Conservation (phyloP, 1,140 invertebrate genomes). For the Drosophila elegans region DNA sequence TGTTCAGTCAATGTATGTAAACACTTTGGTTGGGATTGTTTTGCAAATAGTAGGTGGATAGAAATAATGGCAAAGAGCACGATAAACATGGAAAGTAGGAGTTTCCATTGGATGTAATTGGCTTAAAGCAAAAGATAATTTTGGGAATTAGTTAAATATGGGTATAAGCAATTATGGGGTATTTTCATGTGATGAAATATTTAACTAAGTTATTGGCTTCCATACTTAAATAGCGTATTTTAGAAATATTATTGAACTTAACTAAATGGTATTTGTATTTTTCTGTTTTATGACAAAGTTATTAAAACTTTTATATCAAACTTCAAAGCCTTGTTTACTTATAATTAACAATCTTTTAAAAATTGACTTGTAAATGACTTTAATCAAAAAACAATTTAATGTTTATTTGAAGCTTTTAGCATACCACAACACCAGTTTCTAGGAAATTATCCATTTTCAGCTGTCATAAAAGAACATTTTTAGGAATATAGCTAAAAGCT, state of each 20-base stretch:
- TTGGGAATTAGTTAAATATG: conserved; percentile 30
- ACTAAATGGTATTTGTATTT: too few species aligned
- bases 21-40: conserved; percentile 52
- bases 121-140: conserved; percentile 29
- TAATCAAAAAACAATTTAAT: not conserved
- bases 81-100: not conserved
- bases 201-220: not conserved
- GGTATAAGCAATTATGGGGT: not conserved
- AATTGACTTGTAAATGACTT: too few species aligned
- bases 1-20: conserved; percentile 75
- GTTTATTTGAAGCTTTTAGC: conserved; percentile 8
- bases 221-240: too few species aligned
- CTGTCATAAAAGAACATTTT: conserved; percentile 10
- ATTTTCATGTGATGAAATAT: conserved; percentile 3
- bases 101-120: conserved; percentile 17
- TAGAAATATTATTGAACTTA: too few species aligned
- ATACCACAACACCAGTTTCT: conserved; percentile 1
- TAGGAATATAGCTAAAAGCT: conserved; percentile 17
- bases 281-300: too few species aligned
- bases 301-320: not conserved
- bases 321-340: too few species aligned
- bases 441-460: conserved; percentile 8
- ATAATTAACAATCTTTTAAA: too few species aligned
- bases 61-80: conserved; percentile 5
- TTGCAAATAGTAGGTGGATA: conserved; percentile 32